Evolutionary conservation across 2,113 vertebrate genomes (phyloP).

Genomic region (Lophius piscatorius): DNA sequence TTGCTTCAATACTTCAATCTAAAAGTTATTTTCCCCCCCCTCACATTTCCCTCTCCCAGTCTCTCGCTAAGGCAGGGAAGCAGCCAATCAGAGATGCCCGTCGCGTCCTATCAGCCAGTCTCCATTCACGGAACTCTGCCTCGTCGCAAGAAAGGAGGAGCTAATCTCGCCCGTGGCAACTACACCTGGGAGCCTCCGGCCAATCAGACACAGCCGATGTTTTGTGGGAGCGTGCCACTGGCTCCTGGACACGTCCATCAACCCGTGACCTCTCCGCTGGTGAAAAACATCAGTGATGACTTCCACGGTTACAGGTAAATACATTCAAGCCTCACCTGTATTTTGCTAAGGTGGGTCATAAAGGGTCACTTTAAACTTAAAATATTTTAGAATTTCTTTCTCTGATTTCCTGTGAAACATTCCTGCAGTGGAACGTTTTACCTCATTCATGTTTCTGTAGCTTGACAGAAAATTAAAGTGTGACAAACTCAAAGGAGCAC

Average conservation of each 20-base stretch:
- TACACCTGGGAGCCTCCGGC: constrained; percentile 65
- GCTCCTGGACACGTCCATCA: constrained; percentile 50
- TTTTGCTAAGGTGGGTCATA: too few species aligned
- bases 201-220: constrained; percentile 53
- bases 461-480: too few species aligned
- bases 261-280: constrained; percentile 71
- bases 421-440: too few species aligned
- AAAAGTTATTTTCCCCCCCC: background rate
- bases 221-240: constrained; percentile 56
- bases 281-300: constrained; percentile 83
- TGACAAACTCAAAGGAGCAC: too few species aligned
- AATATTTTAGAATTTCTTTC: too few species aligned
- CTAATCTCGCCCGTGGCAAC: constrained; percentile 38
- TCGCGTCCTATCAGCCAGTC: constrained; percentile 80
- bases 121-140: constrained; percentile 96
- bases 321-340: constrained; percentile 9
- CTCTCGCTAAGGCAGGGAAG: constrained; percentile 23
- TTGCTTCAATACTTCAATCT: background rate
- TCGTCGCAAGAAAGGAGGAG: constrained; percentile 86
- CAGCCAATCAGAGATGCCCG: constrained; percentile 48
- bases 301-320: constrained; percentile 84
- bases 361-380: too few species aligned
- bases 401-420: too few species aligned
- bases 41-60: constrained; percentile 12
- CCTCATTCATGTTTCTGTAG: too few species aligned